phyloP scores from a whole-genome alignment of 2,797 vertebrate species.

The Miichthys miiuy region DNA sequence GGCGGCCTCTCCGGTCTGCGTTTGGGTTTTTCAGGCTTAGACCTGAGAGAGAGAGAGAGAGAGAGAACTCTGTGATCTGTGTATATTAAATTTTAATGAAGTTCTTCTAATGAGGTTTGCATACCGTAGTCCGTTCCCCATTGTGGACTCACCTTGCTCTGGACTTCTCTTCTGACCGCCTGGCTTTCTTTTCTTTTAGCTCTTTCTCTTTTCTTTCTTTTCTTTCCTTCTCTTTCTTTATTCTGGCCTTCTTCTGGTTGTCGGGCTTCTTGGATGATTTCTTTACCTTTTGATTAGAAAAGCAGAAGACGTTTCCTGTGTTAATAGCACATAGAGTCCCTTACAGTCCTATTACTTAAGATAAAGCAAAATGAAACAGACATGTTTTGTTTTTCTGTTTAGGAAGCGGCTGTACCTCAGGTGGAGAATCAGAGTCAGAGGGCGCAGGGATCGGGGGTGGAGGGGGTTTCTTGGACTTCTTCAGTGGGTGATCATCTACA shows the following conservation, averaged over 20 bases:
- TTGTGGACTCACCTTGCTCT: conserved; percentile 85
- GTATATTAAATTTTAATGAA: conserved; percentile 51
- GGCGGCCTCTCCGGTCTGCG: conserved; percentile 88
- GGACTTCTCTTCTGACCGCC: conserved; percentile 88
- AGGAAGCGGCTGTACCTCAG: conserved; percentile 70
- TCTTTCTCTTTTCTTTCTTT: conserved; percentile 91
- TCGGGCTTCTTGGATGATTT: conserved; percentile 87
- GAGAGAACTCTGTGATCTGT: conserved; percentile 33
- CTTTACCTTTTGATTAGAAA: conserved; percentile 83
- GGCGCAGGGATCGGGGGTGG: conserved; percentile 88
- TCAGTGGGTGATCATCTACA: conserved; percentile 87
- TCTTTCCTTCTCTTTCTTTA: conserved; percentile 86
- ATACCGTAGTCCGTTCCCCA: conserved; percentile 13
- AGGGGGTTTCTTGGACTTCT: conserved; percentile 90
- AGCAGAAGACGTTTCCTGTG: background rate
- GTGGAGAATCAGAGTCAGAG: conserved; percentile 89
- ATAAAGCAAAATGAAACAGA: background rate
- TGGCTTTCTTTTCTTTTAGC: conserved; percentile 86
- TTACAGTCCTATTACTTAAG: background rate
- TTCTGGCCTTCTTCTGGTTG: conserved; percentile 82
- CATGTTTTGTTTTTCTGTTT: background rate
- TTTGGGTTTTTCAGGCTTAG: conserved; percentile 90
- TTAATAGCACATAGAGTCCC: background rate
- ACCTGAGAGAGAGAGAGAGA: conserved; percentile 74
- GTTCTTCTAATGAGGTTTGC: conserved; percentile 39